Evolutionary conservation across 2,888 invertebrate genomes (phyloP), one percentile per base, ranked within the genome.

Genomic region (Leucophenga montana): DNA sequence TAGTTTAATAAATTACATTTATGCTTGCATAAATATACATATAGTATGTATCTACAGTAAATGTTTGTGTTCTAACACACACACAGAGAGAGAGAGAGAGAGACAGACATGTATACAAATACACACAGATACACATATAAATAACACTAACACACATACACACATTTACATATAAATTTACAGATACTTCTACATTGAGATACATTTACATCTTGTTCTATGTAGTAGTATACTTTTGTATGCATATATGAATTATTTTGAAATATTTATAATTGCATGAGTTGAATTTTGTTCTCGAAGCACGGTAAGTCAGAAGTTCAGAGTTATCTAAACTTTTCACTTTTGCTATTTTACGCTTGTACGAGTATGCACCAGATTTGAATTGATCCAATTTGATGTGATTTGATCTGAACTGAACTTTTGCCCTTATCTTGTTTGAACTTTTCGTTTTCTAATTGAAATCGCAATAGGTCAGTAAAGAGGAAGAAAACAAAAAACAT

Each of bases 241-340:
- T 57, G 31, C 13, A 20, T 62, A 44, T 46, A 14, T 22, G 53
- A n/a, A 16, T 0, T 59, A 33, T 54, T 27, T 54, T 39, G 78
- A 75, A 77, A 76, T 78, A 77, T 83, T 76, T 75, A 78, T 81
- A 81, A 79, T 81, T 81, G 83, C 81, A 61, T 20, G 5, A 33
- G 5, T 22, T 46, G 33, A 33, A 39, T n/a, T 59, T 59, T 33
- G 59, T 33, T 59, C n/a, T 59, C n/a, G 31, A 59, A 59, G 33
- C 59, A 59, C 22, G 33, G 57, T 14, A 57, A 59, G 59, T 59
- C 59, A 9, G 3, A 5, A 3, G 11, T 39, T 39, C 39, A 39
- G 8, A 39, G 39, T 39, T 39, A 39, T 39, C 5, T 39, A 39
- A 39, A 39, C 4, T 59, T 59, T 56, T 56, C 11, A 14, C 18